phyloP scores from a whole-genome alignment of 2,797 vertebrate species.

The Hyperoplus lanceolatus region DNA sequence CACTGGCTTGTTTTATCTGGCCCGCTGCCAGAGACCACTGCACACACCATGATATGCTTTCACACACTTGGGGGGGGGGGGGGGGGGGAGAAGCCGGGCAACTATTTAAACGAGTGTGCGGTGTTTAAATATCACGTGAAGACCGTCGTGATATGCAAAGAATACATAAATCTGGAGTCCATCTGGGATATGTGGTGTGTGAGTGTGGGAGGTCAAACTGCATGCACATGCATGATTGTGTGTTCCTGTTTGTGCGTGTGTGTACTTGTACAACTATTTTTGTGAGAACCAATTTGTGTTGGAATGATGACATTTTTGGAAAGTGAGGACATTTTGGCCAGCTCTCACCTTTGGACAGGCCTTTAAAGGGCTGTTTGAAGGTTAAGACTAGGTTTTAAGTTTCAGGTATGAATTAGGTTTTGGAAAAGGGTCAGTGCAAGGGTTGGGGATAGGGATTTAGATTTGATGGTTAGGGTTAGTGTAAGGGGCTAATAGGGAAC shows the following conservation, averaged over 20 bases:
- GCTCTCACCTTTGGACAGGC: no score
- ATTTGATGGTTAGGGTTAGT: no score
- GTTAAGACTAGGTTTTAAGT: no score
- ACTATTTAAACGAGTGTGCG: conserved; percentile 15
- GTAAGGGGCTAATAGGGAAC: no score
- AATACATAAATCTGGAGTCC: conserved; percentile 10
- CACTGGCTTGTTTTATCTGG: conserved; percentile 67
- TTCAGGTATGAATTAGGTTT: no score
- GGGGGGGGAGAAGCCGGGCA: not conserved
- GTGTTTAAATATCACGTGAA: conserved; percentile 20
- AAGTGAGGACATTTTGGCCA: no score
- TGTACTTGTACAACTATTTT: no score
- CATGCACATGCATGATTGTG: not conserved
- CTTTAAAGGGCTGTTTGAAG: no score
- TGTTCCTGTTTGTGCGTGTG: conserved; percentile 21
- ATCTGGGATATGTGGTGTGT: conserved; percentile 22
- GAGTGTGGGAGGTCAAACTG: conserved; percentile 42
- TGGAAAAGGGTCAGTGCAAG: no score
- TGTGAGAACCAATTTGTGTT: no score
- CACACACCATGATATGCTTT: conserved; percentile 69
- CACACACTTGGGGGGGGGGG: conserved; percentile 43
- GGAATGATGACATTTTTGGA: no score
- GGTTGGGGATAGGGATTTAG: no score
- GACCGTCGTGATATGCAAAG: conserved; percentile 33
- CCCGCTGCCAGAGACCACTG: conserved; percentile 61